These are phyloP conservation scores for Chlorospingus semifuscus DNA, from an alignment of 2,797 vertebrate genomes.

Conservation along the genomic window DNA sequence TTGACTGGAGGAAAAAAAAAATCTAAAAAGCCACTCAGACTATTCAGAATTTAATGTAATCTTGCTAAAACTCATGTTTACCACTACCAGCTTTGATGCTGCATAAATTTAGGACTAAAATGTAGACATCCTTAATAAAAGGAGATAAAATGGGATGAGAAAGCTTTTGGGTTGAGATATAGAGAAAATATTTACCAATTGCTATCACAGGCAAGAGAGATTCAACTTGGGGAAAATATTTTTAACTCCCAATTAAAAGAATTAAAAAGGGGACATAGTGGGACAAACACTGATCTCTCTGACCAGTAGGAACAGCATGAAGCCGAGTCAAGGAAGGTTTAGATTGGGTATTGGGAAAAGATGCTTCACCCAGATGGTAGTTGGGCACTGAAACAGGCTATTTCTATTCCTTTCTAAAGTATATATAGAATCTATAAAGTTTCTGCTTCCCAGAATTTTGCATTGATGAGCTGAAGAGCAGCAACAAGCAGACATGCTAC, in stretches of 20 bases:
- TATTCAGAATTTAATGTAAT: neutral
- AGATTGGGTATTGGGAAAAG: neutral
- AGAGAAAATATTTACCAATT: neutral
- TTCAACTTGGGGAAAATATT: neutral
- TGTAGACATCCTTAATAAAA: fast-evolving
- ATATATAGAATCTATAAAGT: neutral
- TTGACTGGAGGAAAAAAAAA: neutral
- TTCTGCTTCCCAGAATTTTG: neutral
- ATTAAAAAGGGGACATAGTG: neutral
- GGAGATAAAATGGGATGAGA: neutral
- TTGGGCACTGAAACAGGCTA: neutral
- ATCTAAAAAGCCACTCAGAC: neutral
- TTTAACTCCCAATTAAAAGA: neutral
- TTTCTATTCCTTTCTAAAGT: neutral
- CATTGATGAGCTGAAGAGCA: neutral
- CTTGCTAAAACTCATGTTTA: neutral
- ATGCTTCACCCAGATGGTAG: neutral
- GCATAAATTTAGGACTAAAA: neutral
- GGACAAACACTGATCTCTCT: neutral
- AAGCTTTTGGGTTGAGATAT: neutral
- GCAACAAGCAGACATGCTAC: neutral
- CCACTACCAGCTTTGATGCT: neutral
- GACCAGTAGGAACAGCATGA: neutral
- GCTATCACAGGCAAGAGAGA: neutral
- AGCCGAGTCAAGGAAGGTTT: neutral